These are phyloP conservation scores for Lophochroa leadbeateri DNA, from an alignment of 2,113 vertebrate species.

Conservation along the genomic window DNA sequence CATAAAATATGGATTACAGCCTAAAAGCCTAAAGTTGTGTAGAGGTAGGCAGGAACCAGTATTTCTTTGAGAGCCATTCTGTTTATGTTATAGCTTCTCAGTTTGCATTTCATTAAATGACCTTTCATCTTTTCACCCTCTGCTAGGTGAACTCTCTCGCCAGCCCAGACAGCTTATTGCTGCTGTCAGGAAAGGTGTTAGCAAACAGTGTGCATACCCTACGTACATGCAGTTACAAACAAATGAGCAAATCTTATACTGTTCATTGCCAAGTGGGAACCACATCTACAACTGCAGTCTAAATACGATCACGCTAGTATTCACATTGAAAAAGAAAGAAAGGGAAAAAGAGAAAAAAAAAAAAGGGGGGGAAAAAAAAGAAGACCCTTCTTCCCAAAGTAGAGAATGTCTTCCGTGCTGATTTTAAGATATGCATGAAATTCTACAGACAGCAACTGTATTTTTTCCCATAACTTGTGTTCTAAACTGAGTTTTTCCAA, in stretches of 20 bases:
- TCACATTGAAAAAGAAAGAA: neutral
- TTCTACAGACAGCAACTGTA: neutral
- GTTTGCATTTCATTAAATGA: neutral
- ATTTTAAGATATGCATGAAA: neutral
- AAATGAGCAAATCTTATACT: neutral
- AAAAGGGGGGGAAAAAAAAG: too few relatives aligned
- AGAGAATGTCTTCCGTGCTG: neutral
- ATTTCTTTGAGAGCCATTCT: conserved; percentile 17
- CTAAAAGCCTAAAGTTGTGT: neutral
- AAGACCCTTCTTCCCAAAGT: neutral
- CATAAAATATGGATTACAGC: neutral
- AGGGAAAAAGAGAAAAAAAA: neutral
- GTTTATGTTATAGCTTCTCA: conserved; percentile 36
- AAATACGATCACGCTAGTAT: neutral
- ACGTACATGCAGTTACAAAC: neutral
- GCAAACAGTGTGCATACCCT: conserved; percentile 14
- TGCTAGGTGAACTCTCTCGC: neutral
- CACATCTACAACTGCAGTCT: neutral
- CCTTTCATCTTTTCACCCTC: conserved; percentile 21
- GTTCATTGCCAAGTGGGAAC: neutral
- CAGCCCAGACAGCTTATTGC: neutral
- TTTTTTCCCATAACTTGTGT: neutral
- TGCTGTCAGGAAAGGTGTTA: conserved; percentile 34
- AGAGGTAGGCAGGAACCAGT: neutral
- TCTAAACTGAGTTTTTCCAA: neutral